Evolutionary conservation across 2,888 invertebrate genomes (phyloP), one percentile per base, ranked within the genome.

Genomic region (Agonopterix heracliana): DNA sequence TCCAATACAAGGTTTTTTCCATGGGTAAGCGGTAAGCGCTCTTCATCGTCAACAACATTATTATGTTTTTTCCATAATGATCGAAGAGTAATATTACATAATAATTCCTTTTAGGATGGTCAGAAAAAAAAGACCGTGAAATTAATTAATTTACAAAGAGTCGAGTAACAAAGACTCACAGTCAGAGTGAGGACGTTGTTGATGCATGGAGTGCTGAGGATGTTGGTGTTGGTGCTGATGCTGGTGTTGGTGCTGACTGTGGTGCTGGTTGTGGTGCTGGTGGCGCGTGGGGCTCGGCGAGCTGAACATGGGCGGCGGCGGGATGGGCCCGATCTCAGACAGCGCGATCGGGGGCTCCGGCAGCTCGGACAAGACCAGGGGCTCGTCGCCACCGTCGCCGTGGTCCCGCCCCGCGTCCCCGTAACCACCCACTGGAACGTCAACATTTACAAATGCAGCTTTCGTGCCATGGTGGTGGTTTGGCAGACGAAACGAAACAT

Each of bases 221-320:
- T 66, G 71, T 64, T 64, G 67, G 52, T 70, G 70, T 61, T 85
- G 85, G 34, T 84, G 74, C 50, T 67, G 66, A 63, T 88, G 71
- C 61, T 74, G 78, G 60, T 89, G 70, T 48, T 70, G 74, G 51
- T 74, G 82, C 92, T 93, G 57, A 93, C 55, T 53, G 46, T 60
- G 57, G 48, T 72, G 76, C 35, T 64, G 67, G 53, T 64, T 72
- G 49, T 66, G 71, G 64, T 64, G 67, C 53, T 71, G 70, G 61
- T 85, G 85, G 34, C 85, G 74, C 50, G 93, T 85, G 58, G 94
- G 95, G 81, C 94, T 95, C 60, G 95, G 95, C 67, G 96, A 96
- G 83, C 96, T 96, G 91, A 97, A 97, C 97, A 97, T 97, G 61
- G 97, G 97, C 70, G 97, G 97, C 68, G 97, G 97, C 71, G 96